Evolutionary conservation across 2,113 vertebrate species (phyloP), one percentile per base, ranked within the genome.

Genomic region (Numenius arquata): DNA sequence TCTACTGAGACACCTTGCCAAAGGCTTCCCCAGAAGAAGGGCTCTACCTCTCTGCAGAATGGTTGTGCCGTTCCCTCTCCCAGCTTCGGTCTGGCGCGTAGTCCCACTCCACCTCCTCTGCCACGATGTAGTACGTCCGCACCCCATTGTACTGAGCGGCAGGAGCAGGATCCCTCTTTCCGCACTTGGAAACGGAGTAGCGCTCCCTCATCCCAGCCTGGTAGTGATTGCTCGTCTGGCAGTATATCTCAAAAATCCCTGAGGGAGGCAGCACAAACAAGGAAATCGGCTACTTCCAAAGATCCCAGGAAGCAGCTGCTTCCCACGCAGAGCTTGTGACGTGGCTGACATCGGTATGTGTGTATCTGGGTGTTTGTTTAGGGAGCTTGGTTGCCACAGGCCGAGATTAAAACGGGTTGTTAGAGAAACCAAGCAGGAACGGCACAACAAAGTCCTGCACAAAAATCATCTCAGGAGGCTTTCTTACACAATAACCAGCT

Each of bases 241-340:
- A 98, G 85, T 98, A 98, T 71, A 98, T 96, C 73, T 98, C 98
- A 95, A 98, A 98, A 66, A 21, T 93, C 76, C 98, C 98, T 98
- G 75, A 88, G 45, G 89, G 81, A 95, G 56, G 78, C 62, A 96
- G 71, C 70, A 95, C 1, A 6, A 83, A 93, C 50, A 94, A 52
- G 72, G 48, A 81, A 40, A 86, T 90, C 23, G n/a, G 65, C 14
- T 41, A 3, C 40, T 87, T 53, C 9, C 12, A 47, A 23, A 83
- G 55, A 55, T 45, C 41, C 55, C 58, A 67, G 74, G 47, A 56
- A 78, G 32, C 38, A 81, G 74, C 43, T 72, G 66, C 58, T 75
- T 62, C 74, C 45, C 72, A 3, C 0, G 2, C 10, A 80, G 27
- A 38, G 73, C 71, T 9, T 12, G 40, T 53, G 62, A 45, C 4